phyloP scores from a whole-genome alignment of 2,797 vertebrate species.

The Falco naumanni region DNA sequence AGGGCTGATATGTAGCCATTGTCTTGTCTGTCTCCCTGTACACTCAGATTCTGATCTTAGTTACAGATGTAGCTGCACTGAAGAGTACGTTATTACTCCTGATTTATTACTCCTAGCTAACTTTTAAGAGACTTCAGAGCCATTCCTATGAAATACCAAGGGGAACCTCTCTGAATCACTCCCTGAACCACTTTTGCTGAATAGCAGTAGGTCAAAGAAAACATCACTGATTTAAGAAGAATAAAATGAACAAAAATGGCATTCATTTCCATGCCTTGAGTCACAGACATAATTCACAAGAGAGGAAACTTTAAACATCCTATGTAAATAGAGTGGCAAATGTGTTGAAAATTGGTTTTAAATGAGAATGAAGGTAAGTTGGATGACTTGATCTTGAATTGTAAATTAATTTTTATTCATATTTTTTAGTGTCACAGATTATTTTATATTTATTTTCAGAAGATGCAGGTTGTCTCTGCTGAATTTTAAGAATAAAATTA shows the following conservation, averaged over 20 bases:
- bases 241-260: not conserved
- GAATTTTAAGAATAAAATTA: not conserved
- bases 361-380: not conserved
- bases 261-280: not conserved
- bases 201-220: not conserved
- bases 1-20: not conserved
- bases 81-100: not conserved
- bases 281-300: not conserved
- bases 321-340: not conserved
- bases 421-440: not conserved
- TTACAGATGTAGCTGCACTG: not conserved
- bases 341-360: not conserved
- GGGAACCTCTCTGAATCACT: not conserved
- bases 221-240: not conserved
- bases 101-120: not conserved
- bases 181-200: not conserved
- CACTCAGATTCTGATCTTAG: not conserved
- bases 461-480: not conserved
- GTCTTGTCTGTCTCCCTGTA: not conserved
- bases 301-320: not conserved
- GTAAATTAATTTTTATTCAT: not conserved
- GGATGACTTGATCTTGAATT: not conserved
- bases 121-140: not conserved
- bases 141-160: not conserved
- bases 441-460: not conserved